These are phyloP conservation scores for Vombatus ursinus DNA, from an alignment of 2,113 vertebrate genomes.

Conservation along the genomic window DNA sequence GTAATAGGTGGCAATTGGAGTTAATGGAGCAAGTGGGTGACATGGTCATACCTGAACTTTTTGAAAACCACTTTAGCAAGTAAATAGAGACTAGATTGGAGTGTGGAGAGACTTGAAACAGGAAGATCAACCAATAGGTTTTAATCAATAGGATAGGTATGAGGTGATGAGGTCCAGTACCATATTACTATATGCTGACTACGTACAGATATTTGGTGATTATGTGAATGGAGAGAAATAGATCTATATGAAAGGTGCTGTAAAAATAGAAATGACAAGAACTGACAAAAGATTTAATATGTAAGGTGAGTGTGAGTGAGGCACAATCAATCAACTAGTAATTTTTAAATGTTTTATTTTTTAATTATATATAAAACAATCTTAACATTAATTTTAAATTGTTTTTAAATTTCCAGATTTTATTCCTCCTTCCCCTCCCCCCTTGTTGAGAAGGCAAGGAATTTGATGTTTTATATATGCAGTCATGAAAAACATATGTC, in stretches of 20 bases:
- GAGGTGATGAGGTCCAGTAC: neutral
- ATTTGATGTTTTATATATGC: neutral
- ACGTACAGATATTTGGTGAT: neutral
- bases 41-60: neutral
- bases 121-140: neutral
- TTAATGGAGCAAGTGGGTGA: neutral
- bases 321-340: neutral
- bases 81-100: neutral
- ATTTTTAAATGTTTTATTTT: neutral
- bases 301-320: neutral
- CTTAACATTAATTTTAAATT: neutral
- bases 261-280: neutral
- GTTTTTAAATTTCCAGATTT: neutral
- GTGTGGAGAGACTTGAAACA: neutral
- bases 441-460: neutral
- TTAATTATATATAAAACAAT: neutral
- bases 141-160: neutral
- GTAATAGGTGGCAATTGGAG: neutral
- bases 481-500: too few relatives aligned
- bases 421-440: too few relatives aligned
- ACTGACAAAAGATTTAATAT: neutral
- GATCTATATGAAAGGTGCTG: neutral
- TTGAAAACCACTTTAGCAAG: neutral
- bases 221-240: neutral
- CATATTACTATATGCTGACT: too few relatives aligned